Evolutionary conservation across 1,140 invertebrate genomes (phyloP).

Genomic region (Gonatopus flavifemur): DNA sequence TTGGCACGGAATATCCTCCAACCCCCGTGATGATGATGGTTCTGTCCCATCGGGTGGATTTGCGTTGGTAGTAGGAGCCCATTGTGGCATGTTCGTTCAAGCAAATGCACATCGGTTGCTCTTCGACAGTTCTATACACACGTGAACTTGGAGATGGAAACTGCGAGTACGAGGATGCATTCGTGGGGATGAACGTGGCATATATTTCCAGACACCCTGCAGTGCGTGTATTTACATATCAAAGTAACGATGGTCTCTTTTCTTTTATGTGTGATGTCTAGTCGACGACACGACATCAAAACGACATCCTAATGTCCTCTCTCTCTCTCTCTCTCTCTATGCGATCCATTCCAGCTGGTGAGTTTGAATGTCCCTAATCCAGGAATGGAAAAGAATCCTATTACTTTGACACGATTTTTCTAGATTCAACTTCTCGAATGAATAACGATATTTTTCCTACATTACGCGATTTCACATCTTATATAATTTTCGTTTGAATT

Average conservation of each 20-base stretch:
- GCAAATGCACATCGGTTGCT: constrained; percentile 52
- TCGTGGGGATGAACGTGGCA: constrained; percentile 14
- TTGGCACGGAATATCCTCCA: background rate
- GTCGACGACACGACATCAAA: too few relatives aligned
- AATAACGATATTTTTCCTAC: too few relatives aligned
- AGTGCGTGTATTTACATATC: constrained; percentile 52
- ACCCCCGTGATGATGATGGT: background rate
- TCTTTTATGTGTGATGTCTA: too few relatives aligned
- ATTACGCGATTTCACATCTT: too few relatives aligned
- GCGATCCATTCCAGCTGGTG: too few relatives aligned
- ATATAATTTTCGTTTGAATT: too few relatives aligned
- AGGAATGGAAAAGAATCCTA: too few relatives aligned
- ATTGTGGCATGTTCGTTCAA: constrained; percentile 54
- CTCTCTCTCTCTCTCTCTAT: constrained; percentile 6
- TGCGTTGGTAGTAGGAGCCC: constrained; percentile 44
- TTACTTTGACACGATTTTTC: too few relatives aligned
- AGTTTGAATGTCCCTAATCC: too few relatives aligned
- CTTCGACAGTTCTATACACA: constrained; percentile 17
- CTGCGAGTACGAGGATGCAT: constrained; percentile 3
- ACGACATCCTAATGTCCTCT: too few relatives aligned
- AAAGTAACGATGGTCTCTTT: constrained; percentile 46
- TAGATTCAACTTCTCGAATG: too few relatives aligned
- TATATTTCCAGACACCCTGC: constrained; percentile 30
- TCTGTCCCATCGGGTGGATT: constrained; percentile 19
- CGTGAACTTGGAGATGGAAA: constrained; percentile 5